Evolutionary conservation across 2,888 invertebrate species (phyloP), one percentile per base, ranked within the genome.

Genomic region (Lithophane ornitopus): DNA sequence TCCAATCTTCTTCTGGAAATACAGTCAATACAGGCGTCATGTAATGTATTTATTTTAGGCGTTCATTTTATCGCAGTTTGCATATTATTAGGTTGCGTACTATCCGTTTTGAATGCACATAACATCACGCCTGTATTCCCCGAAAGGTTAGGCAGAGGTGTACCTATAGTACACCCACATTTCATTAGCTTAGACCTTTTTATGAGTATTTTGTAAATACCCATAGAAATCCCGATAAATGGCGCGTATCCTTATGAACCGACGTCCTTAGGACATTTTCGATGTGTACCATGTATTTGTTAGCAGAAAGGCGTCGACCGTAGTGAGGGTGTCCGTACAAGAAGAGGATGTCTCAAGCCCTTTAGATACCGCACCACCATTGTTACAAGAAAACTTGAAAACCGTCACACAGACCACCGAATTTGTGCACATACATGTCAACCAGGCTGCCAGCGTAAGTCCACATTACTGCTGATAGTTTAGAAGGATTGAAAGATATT

Each of bases 371-470:
- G 78, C 72, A 34, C 90, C 90, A 6, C 81, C 82, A 2, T 62
- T 84, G 11, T 65, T 91, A 14, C 83, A 80, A n/a, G 69, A 28
- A 0, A 76, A 73, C 9, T 59, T 88, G 14, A 73, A 73, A 28
- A 49, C 81, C 3, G 28, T 28, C 3, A 14, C 81, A 0, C 46
- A 71, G 12, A 82, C 78, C 8, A 81, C 77, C 0, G 76, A 87
- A 56, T 44, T 22, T 1, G 79, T 91, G 12, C 82, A 79, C 39
- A 89, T 91, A 59, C 70, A 90, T 16, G 61, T 90, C 34, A 68
- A 81, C 7, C 28, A 78, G 12, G 78, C 44, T 9, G 73, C 61
- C 22, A 72, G 61, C n/a, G 89, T 89, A 58, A 87, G 80, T 80
- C 44, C 16, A 22, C 14, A 71, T n/a, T 11, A 19, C 28, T 28